Conservation (phyloP, 2,113 vertebrate species). For the Orcinus orca region DNA sequence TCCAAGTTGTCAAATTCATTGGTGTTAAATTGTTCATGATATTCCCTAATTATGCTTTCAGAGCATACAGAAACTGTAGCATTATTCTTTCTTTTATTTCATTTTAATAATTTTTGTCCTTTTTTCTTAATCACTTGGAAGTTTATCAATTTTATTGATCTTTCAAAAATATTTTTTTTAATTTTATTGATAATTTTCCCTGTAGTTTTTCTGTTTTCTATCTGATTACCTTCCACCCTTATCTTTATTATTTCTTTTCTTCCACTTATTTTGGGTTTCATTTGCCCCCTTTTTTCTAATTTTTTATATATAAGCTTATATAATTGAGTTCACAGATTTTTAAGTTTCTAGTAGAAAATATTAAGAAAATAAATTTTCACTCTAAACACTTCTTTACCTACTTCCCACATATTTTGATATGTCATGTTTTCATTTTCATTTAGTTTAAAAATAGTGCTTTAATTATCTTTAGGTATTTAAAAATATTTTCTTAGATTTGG, state of each 20-base stretch:
- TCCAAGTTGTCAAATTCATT: background rate
- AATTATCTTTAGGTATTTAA: background rate
- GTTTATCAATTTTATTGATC: background rate
- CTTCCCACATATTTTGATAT: background rate
- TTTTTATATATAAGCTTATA: background rate
- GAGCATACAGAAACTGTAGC: background rate
- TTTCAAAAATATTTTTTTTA: background rate
- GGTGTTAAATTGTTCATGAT: background rate
- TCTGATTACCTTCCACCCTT: background rate
- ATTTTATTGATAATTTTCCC: background rate
- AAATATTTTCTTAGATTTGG: background rate
- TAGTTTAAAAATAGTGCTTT: background rate
- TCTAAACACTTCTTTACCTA: background rate
- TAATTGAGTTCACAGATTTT: background rate
- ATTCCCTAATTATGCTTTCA: background rate
- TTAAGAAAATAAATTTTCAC: background rate
- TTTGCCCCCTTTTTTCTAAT: background rate
- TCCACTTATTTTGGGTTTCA: background rate
- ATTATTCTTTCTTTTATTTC: background rate
- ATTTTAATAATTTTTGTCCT: background rate
- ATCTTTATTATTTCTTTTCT: background rate
- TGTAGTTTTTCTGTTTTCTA: background rate
- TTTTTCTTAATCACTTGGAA: background rate
- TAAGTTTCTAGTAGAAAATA: background rate
- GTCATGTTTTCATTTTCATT: background rate